Conservation (phyloP, 1,140 invertebrate species). For the Nasonia giraulti region DNA sequence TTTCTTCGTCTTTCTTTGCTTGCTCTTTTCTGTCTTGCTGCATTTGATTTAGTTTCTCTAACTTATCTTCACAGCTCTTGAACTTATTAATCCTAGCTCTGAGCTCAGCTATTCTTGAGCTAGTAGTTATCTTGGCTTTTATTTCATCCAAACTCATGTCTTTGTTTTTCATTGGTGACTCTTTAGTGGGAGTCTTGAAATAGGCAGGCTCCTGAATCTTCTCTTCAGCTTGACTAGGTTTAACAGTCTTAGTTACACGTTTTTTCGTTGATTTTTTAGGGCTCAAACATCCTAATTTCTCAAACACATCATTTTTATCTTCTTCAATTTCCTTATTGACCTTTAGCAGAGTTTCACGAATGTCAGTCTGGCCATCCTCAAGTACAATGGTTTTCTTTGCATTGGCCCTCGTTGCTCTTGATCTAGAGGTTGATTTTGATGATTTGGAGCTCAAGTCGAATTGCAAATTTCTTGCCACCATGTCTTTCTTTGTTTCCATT, state of each 20-base stretch:
- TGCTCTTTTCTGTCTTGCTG: slow-evolving; percentile 70
- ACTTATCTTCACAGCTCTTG: slow-evolving; percentile 72
- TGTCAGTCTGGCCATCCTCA: slow-evolving; percentile 65
- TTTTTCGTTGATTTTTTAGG: slow-evolving; percentile 66
- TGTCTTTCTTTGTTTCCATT: slow-evolving; percentile 55
- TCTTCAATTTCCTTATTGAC: slow-evolving; percentile 55
- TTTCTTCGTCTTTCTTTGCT: slow-evolving; percentile 80
- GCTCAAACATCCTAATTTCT: slow-evolving; percentile 64
- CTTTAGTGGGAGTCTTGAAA: slow-evolving; percentile 42
- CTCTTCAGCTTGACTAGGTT: background rate
- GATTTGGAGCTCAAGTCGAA: slow-evolving; percentile 59
- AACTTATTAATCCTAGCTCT: slow-evolving; percentile 79
- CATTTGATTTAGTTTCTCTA: slow-evolving; percentile 70
- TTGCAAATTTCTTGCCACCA: slow-evolving; percentile 63
- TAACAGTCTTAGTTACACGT: background rate
- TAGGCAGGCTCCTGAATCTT: slow-evolving; percentile 16
- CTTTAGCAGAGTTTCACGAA: slow-evolving; percentile 68
- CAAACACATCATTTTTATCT: slow-evolving; percentile 65
- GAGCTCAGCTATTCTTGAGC: slow-evolving; percentile 80
- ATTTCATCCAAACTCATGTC: slow-evolving; percentile 81
- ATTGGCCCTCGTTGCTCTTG: slow-evolving; percentile 39
- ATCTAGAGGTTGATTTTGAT: slow-evolving; percentile 53
- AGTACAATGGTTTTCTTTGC: slow-evolving; percentile 51
- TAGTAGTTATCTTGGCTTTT: slow-evolving; percentile 78
- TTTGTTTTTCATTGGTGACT: slow-evolving; percentile 65